Conservation (phyloP, 2,113 vertebrate species). For the Cyprinodon brontotheroides region DNA sequence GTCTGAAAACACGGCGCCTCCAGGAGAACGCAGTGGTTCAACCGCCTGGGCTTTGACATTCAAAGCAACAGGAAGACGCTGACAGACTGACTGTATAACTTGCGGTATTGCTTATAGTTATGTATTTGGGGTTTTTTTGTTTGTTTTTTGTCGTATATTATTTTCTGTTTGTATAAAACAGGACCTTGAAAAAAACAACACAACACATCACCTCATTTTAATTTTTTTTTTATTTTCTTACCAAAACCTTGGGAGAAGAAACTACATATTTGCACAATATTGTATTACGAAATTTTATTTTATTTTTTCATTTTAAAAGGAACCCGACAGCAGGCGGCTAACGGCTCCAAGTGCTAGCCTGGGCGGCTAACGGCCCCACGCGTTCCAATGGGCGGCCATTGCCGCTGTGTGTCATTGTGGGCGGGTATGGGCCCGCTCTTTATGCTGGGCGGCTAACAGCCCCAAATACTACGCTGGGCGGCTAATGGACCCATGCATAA, state of each 20-base stretch:
- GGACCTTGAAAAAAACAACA: constrained; percentile 84
- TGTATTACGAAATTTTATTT: constrained; percentile 47
- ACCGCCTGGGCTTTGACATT: constrained; percentile 76
- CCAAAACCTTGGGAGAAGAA: constrained; percentile 86
- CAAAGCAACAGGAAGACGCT: constrained; percentile 60
- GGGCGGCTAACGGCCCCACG: constrained; percentile 21
- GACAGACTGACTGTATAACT: constrained; percentile 58
- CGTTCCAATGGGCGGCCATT: not conserved
- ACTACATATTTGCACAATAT: constrained; percentile 77
- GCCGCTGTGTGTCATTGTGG: not conserved
- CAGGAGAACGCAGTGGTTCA: constrained; percentile 51
- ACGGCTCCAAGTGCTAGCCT: not conserved
- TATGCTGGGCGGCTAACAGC: too few species aligned
- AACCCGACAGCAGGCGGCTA: not conserved
- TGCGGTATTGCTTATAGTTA: constrained; percentile 64
- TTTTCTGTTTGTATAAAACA: constrained; percentile 86
- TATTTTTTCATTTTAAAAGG: constrained; percentile 8
- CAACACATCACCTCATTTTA: constrained; percentile 88
- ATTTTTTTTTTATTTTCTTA: constrained; percentile 71
- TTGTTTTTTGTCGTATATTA: constrained; percentile 78
- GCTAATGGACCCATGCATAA: too few species aligned
- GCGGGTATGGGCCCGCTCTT: too few species aligned
- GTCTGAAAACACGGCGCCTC: constrained; percentile 64
- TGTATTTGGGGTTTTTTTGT: constrained; percentile 60
- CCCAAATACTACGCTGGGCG: too few species aligned